Evolutionary conservation across 2,888 invertebrate genomes (phyloP), one percentile per base, ranked within the genome.

Genomic region (Hanleya hanleyi): DNA sequence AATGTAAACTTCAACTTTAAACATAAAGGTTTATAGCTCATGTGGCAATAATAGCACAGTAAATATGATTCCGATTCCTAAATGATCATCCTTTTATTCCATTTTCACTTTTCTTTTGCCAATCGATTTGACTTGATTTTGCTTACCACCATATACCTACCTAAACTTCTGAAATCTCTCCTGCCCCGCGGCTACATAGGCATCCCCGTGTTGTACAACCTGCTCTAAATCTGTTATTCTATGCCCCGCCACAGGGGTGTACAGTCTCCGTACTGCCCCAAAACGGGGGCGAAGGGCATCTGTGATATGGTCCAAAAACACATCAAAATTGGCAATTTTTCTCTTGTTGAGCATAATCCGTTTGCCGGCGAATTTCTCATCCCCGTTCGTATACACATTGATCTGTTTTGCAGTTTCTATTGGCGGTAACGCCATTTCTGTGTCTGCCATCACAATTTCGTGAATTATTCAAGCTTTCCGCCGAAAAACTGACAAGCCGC

Each of bases 181-280:
- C 22, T 70, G 61, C 2, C 70, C 70, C 4, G 70, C 70, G 12
- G 70, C 70, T 36, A 70, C 70, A 33, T 70, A 70, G 4, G 33
- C 33, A 33, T 41, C 64, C 9, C 70, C 70, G 18, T 47, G 36
- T 35, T 35, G n/a, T 64, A 37, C 15, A 32, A 70, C 37, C 15
- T 70, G 57, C 32, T 47, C 47, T 33, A 62, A 62, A 62, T 64
- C 64, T 22, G 51, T 62, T 26, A 70, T 38, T 0, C 62, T n/a
- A 36, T 61, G 61, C 26, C 70, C 70, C 62, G n/a, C 47, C n/a
- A 49, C 36, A 12, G 70, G 70, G 6, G 70, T 70, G 36, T 64
- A 70, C 7, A 70, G 49, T 33, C 64, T 61, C 41, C 70, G 38
- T 26, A 70, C 62, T n/a, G 70, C 70, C 33, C 70, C 70, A 38